A percentile compares a stretch with the other conserved stretches of the same genome.
phyloP scores from a whole-genome alignment of 2,888 invertebrate species.

The Norana najaformis region DNA sequence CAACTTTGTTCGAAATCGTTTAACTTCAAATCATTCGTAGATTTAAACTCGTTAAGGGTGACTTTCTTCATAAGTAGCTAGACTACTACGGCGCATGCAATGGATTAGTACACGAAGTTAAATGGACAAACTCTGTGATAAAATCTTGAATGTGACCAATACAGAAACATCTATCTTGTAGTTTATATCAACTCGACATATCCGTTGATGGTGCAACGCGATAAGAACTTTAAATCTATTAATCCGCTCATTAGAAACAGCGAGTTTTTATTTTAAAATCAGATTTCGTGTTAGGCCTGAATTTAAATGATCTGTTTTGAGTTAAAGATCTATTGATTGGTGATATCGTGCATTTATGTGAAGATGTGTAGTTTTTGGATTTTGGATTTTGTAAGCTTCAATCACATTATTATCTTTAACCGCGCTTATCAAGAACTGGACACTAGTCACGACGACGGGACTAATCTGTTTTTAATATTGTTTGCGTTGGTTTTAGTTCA shows the following conservation, averaged over 20 bases:
- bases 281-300: neutral
- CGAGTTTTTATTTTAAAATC: neutral
- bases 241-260: neutral
- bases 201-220: neutral
- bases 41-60: no score
- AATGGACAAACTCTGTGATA: conserved; percentile 5
- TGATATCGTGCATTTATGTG: neutral
- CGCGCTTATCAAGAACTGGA: neutral
- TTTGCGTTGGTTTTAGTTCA: neutral
- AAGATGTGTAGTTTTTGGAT: neutral
- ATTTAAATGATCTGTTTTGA: neutral
- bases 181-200: neutral
- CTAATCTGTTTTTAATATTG: neutral
- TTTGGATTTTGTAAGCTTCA: neutral
- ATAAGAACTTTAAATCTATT: no score
- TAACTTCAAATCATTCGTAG: no score
- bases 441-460: neutral
- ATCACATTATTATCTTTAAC: neutral
- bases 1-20: no score
- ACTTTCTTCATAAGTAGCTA: no score
- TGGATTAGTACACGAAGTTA: neutral
- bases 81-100: no score
- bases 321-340: neutral
- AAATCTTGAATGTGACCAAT: conserved; percentile 3
- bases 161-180: conserved; percentile 13